These are phyloP conservation scores for Phrynocephalus forsythii DNA, from an alignment of 2,797 vertebrate species.

Conservation along the genomic window DNA sequence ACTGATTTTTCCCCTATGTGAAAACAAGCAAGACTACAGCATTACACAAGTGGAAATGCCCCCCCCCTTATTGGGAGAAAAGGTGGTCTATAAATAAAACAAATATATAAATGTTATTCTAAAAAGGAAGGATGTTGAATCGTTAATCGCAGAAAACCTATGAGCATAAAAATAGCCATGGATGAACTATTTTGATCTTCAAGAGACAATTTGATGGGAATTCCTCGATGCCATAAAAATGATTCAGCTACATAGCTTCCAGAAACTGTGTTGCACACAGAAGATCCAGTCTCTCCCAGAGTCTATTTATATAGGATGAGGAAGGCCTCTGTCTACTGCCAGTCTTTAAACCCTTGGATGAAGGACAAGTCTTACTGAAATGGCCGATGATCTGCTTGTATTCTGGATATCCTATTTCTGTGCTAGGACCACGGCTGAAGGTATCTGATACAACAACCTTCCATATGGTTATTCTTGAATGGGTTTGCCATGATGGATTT, in stretches of 20 bases:
- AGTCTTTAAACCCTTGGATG: too few species aligned
- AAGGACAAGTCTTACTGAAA: not conserved
- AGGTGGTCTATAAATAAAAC: too few species aligned
- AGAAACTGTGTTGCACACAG: not conserved
- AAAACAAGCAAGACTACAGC: not conserved
- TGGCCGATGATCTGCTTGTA: not conserved
- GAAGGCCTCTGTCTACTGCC: too few species aligned
- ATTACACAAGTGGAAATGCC: slow-evolving; percentile 39
- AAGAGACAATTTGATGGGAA: slow-evolving; percentile 5
- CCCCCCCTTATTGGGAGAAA: too few species aligned
- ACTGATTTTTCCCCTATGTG: slow-evolving; percentile 36
- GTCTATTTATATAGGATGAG: not conserved
- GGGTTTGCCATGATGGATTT: not conserved
- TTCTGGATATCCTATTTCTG: too few species aligned
- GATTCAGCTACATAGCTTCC: not conserved
- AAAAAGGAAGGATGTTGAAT: slow-evolving; percentile 55
- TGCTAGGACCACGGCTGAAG: not conserved
- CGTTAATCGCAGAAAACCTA: slow-evolving; percentile 42
- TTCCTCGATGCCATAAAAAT: slow-evolving; percentile 1
- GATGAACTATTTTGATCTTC: slow-evolving; percentile 26
- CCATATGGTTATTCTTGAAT: not conserved
- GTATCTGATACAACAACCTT: not conserved
- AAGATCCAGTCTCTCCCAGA: not conserved
- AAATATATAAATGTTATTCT: slow-evolving; percentile 41
- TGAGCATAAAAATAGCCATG: slow-evolving; percentile 17